These are phyloP conservation scores for Danio tinwini DNA, from an alignment of 2,797 vertebrate genomes.

Conservation along the genomic window DNA sequence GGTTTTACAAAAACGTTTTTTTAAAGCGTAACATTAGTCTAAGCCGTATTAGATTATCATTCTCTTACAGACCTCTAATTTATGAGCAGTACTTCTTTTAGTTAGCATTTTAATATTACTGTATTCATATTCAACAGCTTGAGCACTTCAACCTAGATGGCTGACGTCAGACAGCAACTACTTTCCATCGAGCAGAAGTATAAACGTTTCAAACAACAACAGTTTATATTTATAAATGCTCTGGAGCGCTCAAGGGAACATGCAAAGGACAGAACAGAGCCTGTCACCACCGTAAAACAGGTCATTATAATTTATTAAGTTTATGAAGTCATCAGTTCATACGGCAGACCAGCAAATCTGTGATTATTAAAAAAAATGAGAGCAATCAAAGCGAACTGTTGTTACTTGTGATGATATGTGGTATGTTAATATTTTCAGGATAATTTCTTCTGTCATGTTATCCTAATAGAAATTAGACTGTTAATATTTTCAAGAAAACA, in stretches of 20 bases:
- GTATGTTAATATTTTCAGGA: background rate
- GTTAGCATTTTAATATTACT: background rate
- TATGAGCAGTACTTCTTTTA: background rate
- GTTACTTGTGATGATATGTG: background rate
- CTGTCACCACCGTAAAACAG: constrained; percentile 77
- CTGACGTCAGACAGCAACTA: constrained; percentile 72
- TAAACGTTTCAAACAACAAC: constrained; percentile 81
- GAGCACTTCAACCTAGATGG: constrained; percentile 67
- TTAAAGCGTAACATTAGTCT: too few species aligned
- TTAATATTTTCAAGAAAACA: background rate
- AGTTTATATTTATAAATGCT: constrained; percentile 77
- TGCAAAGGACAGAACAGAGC: constrained; percentile 71
- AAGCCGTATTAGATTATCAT: too few species aligned
- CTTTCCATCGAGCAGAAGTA: constrained; percentile 70
- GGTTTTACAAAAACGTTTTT: background rate
- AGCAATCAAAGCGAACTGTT: background rate
- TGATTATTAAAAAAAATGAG: background rate
- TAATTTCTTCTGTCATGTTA: background rate
- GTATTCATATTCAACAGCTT: background rate
- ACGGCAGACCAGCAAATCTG: background rate
- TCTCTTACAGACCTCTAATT: too few species aligned
- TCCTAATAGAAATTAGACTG: background rate
- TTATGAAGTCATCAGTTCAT: background rate
- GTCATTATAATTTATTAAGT: constrained; percentile 61
- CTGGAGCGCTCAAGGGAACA: constrained; percentile 76